Base-by-base conservation (phyloP, 2,888 invertebrate genomes). In the Orchesellides sinensis region DNA sequence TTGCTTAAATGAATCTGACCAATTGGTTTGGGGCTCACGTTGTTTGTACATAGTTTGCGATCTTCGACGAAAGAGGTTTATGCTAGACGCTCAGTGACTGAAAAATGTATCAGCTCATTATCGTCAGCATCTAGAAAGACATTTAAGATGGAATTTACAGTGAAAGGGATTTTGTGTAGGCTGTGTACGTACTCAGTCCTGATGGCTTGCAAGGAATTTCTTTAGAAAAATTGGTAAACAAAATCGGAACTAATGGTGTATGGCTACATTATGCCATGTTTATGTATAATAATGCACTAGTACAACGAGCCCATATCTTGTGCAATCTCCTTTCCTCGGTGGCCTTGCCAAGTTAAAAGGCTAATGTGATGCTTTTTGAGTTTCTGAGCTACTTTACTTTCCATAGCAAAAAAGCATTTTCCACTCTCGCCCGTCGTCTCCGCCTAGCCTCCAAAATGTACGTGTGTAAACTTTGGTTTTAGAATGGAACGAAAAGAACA, bases 1-100 rank as follows among this genome's bases (percentile, higher is more conserved):
- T 61, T 69, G 78, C 61, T 61, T 69, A 61, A 69, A 69, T 78
- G 69, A 61, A 78, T 78, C 69, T 69, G 35, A 78, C 69, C 78
- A 78, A 78, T 78, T 61, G 78, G 40, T n/a, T n/a, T n/a, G n/a
- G n/a, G n/a, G n/a, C n/a, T n/a, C n/a, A n/a, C n/a, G n/a, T n/a
- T n/a, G n/a, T n/a, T n/a, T n/a, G n/a, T 40, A 40, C 10, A 40
- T 40, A 40, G 2, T 40, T 32, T 40, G 40, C 40, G 14, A 40
- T 40, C n/a, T 40, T 40, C n/a, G 40, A n/a, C n/a, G n/a, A n/a
- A n/a, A n/a, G n/a, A n/a, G n/a, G n/a, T n/a, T 40, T 8, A 40
- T 5, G 40, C 4, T 40, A 40, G 40, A n/a, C n/a, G n/a, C n/a
- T n/a, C n/a, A n/a, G n/a, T n/a, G n/a, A n/a, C 8, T 14, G 14